Percentiles rank a stretch among this genome's conserved stretches.
Conservation (phyloP, 2,797 vertebrate genomes). For the Odontamblyopus rebecca region DNA sequence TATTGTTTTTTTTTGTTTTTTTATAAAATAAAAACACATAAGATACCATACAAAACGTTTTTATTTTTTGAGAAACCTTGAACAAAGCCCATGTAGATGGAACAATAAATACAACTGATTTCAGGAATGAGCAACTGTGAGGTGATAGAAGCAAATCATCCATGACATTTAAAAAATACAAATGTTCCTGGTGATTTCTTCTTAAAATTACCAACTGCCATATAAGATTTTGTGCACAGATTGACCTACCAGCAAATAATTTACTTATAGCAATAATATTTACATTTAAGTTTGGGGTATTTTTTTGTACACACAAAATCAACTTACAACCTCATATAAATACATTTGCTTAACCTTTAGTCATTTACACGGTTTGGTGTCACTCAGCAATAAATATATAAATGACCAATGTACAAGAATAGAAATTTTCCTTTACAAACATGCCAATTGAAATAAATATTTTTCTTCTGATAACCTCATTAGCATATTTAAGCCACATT, state of each 20-base stretch:
- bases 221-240: conserved; percentile 45
- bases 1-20: conserved; percentile 22
- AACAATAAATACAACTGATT: conserved; percentile 63
- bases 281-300: background rate
- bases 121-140: conserved; percentile 45
- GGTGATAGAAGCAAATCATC: conserved; percentile 34
- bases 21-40: conserved; percentile 23
- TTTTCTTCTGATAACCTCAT: conserved; percentile 20
- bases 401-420: conserved; percentile 24
- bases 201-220: conserved; percentile 35
- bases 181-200: conserved; percentile 31
- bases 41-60: conserved; percentile 54
- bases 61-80: conserved; percentile 64
- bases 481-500: conserved; percentile 22
- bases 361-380: conserved; percentile 58
- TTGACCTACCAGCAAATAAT: conserved; percentile 36
- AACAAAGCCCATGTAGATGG: conserved; percentile 55
- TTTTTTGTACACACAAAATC: conserved; percentile 30
- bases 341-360: conserved; percentile 64
- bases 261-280: conserved; percentile 8
- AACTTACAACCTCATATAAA: conserved; percentile 48
- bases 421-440: background rate
- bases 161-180: conserved; percentile 45
- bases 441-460: conserved; percentile 7
- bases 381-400: conserved; percentile 42